These are phyloP conservation scores for Agrotis puta DNA, from an alignment of 2,888 invertebrate species.

Conservation along the genomic window DNA sequence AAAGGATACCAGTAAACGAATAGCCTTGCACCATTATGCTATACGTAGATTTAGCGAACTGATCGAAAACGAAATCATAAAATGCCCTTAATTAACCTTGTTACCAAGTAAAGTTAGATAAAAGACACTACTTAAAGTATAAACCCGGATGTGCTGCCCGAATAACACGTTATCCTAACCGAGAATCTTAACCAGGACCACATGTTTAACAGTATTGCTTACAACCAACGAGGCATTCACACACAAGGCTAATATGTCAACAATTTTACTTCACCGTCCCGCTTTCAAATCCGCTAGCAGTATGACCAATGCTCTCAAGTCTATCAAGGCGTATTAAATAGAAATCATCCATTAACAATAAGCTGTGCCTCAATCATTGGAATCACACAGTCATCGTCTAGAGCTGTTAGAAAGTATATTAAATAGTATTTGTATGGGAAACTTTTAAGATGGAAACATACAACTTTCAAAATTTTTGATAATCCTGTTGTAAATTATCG, in stretches of 20 bases:
- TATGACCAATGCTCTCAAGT: slow-evolving; percentile 38
- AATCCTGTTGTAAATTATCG: background rate
- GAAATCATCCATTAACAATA: slow-evolving; percentile 63
- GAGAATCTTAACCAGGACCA: too few relatives aligned
- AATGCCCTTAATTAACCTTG: too few relatives aligned
- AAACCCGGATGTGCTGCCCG: too few relatives aligned
- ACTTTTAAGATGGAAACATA: background rate
- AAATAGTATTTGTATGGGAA: slow-evolving; percentile 10
- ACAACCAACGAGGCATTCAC: too few relatives aligned
- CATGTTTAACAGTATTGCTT: too few relatives aligned
- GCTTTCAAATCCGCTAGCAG: slow-evolving; percentile 29
- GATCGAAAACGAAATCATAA: too few relatives aligned
- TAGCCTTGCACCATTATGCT: too few relatives aligned
- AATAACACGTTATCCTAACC: too few relatives aligned
- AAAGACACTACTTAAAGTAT: too few relatives aligned
- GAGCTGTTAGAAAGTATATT: slow-evolving; percentile 42
- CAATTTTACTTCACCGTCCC: background rate
- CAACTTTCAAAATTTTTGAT: background rate
- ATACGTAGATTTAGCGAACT: too few relatives aligned
- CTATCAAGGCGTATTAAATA: slow-evolving; percentile 50
- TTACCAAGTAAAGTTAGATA: too few relatives aligned
- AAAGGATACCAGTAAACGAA: too few relatives aligned
- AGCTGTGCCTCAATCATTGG: slow-evolving; percentile 43
- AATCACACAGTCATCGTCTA: slow-evolving; percentile 55
- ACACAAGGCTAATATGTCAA: background rate